Conservation (phyloP, 1,140 invertebrate genomes). For the Drosophila seguyi region DNA sequence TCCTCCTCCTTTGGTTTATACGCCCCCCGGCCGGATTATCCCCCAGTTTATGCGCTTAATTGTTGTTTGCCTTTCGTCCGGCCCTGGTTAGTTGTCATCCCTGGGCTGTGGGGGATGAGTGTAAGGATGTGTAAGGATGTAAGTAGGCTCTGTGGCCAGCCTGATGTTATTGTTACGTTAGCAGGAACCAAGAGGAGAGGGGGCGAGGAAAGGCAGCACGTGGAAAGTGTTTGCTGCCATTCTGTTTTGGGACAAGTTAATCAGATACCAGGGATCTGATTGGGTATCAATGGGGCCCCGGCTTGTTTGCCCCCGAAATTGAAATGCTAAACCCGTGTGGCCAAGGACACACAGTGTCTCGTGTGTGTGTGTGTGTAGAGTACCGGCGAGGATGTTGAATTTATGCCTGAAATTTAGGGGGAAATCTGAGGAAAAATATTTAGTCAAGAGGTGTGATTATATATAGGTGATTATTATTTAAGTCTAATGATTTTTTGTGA, state of each 20-base stretch:
- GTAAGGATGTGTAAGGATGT: not conserved
- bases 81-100: conserved; percentile 22
- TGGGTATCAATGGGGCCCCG: conserved; percentile 24
- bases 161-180: conserved; percentile 15
- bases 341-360: not conserved
- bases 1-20: too few relatives aligned
- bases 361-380: not conserved
- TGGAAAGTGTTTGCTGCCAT: conserved; percentile 29
- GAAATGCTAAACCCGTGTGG: conserved; percentile 24
- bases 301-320: conserved; percentile 33
- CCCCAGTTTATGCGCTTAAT: conserved; percentile 72
- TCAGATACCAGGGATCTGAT: conserved; percentile 33
- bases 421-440: not conserved
- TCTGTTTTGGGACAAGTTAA: conserved; percentile 42
- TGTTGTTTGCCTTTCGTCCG: conserved; percentile 65
- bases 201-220: not conserved
- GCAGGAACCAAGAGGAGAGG: not conserved
- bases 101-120: not conserved
- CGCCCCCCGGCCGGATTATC: conserved; percentile 57
- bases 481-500: too few relatives aligned
- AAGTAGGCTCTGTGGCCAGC: conserved; percentile 15
- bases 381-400: not conserved
- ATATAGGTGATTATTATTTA: not conserved
- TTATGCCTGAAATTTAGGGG: not conserved
- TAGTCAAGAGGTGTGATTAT: not conserved